Evolutionary conservation across 2,113 vertebrate genomes (phyloP), one percentile per base, ranked within the genome.

Genomic region (Lepus europaeus): DNA sequence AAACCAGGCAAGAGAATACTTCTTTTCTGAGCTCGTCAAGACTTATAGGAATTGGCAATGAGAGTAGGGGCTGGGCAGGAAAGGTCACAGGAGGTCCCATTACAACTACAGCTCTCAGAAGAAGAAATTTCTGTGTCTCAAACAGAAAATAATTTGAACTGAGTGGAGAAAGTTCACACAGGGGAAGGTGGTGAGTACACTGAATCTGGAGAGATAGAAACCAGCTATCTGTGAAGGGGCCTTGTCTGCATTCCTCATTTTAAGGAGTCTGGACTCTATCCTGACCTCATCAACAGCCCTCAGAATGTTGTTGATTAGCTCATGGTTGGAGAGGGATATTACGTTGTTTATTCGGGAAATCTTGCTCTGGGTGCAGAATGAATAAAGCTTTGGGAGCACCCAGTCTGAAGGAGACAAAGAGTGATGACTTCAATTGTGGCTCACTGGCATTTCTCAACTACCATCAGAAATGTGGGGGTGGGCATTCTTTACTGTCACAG

Each of bases 61-160:
- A 49, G 9, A 66, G 5, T 36, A 5, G 3, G 14, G 2, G 5
- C 3, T 23, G 9, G 14, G 56, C 5, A 79, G n/a, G 27, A 91
- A 76, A 36, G 17, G 12, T 8, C 0, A 1, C 10, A 45, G 14
- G 5, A 16, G 7, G 6, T n/a, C 29, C 3, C 13, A 25, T 59
- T 53, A 10, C 66, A 33, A 14, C 68, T 19, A 20, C 19, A 17
- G 2, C 14, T 31, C 77, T 56, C 56, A 22, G 17, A 63, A 79
- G 22, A 87, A 68, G 16, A 20, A 69, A 72, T 22, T 39, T 45
- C 33, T 51, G 2, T 73, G 68, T 74, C 77, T 51, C 63, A 81
- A 66, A 69, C 10, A 31, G 23, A 89, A 78, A 51, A 45, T 9
- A 36, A 13, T 25, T 33, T 25, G 31, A 81, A 33, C 1, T 23